Percentiles rank a stretch among this genome's conserved stretches.
Conservation (phyloP, 2,888 invertebrate species). For the Dicranocentrus wangi region DNA sequence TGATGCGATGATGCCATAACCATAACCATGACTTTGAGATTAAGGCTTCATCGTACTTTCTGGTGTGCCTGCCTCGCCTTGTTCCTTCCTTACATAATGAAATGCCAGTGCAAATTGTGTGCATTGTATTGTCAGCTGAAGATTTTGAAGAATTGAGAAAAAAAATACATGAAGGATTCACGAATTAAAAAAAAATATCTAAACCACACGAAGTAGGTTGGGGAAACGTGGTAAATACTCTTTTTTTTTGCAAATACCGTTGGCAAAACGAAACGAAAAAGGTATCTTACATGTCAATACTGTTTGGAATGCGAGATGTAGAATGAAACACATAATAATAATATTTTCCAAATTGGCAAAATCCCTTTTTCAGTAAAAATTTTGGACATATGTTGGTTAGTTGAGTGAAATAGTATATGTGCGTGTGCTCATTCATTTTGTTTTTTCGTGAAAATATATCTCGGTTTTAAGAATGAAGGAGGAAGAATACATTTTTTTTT, state of each 20-base stretch:
- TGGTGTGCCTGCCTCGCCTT: neutral
- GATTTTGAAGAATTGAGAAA: neutral
- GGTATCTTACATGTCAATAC: no score
- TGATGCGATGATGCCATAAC: conserved; percentile 27
- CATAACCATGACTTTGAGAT: conserved; percentile 47
- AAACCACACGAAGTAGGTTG: conserved; percentile 39
- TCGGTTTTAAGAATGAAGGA: neutral
- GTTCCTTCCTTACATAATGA: conserved; percentile 14
- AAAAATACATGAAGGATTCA: neutral
- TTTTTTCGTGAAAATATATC: neutral
- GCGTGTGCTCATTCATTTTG: conserved; percentile 5
- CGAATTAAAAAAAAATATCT: conserved; percentile 17
- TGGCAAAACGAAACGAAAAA: no score
- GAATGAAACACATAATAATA: neutral
- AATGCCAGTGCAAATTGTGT: neutral
- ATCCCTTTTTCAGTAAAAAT: neutral
- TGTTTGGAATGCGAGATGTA: no score
- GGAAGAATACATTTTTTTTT: neutral
- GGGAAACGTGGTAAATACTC: neutral
- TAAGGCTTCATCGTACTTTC: conserved; percentile 6
- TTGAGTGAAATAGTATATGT: conserved; percentile 15
- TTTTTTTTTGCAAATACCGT: neutral
- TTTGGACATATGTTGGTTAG: conserved; percentile 40
- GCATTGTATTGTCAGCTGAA: conserved; percentile 30
- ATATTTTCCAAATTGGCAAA: neutral